A percentile compares a stretch with the other conserved stretches of the same genome.
Evolutionary conservation across 2,797 vertebrate genomes (phyloP).

Genomic region (Dendrocincla fuliginosa): DNA sequence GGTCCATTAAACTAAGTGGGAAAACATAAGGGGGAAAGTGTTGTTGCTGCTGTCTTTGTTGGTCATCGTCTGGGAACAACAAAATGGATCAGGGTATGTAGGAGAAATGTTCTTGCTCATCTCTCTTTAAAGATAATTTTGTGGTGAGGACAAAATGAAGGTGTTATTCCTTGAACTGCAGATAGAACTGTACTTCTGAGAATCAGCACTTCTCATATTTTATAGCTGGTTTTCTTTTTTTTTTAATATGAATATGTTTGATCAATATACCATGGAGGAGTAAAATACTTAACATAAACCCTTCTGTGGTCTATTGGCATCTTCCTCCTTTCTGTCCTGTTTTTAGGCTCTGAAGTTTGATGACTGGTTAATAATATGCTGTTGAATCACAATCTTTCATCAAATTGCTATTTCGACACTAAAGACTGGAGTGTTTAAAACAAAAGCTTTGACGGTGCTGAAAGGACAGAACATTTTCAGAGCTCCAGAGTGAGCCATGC

Average conservation of each 20-base stretch:
- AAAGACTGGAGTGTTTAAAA: not conserved
- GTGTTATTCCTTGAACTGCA: not conserved
- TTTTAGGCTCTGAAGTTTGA: conserved; percentile 55
- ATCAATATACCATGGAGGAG: not conserved
- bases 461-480: not conserved
- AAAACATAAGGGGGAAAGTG: conserved; percentile 6
- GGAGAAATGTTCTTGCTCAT: not conserved
- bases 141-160: not conserved
- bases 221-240: not conserved
- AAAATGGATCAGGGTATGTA: not conserved
- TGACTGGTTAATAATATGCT: not conserved
- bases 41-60: conserved; percentile 20
- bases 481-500: not conserved
- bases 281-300: not conserved
- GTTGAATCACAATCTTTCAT: conserved; percentile 17
- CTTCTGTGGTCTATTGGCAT: not conserved
- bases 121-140: not conserved
- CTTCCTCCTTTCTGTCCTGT: conserved; percentile 52
- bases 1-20: not conserved
- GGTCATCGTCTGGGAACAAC: conserved; percentile 10
- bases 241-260: not conserved
- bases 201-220: not conserved
- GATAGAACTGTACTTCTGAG: not conserved
- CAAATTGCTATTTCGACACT: conserved; percentile 45
- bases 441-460: not conserved